phyloP scores from a whole-genome alignment of 2,888 invertebrate genomes.

The Gonocerus acuteangulatus region DNA sequence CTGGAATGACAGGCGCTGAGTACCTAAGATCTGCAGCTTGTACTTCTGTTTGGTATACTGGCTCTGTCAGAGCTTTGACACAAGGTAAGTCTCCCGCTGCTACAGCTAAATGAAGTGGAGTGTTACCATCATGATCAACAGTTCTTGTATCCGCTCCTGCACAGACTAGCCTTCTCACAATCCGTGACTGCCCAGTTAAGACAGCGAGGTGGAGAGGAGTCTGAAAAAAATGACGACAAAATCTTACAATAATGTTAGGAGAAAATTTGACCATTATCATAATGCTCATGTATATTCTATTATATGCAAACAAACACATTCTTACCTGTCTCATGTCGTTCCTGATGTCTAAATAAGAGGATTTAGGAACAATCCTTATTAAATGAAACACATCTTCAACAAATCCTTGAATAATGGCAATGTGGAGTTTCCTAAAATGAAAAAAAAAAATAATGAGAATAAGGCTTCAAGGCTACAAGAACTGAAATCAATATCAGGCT shows the following conservation, averaged over 20 bases:
- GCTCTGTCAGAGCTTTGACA: conserved; percentile 59
- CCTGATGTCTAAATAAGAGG: conserved; percentile 64
- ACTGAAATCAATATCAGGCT: too few species aligned
- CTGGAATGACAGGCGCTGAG: conserved; percentile 21
- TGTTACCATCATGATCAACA: conserved; percentile 72
- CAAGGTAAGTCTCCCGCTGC: conserved; percentile 60
- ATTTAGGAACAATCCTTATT: conserved; percentile 69
- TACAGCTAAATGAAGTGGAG: conserved; percentile 78
- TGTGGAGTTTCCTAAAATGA: conserved; percentile 68
- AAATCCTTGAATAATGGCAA: conserved; percentile 70
- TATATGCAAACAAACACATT: too few species aligned
- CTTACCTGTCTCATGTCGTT: conserved; percentile 64
- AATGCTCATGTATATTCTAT: too few species aligned
- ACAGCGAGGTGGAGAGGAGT: conserved; percentile 84
- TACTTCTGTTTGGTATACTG: conserved; percentile 42
- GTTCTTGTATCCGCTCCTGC: conserved; percentile 62
- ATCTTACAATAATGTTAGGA: neutral
- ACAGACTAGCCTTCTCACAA: conserved; percentile 67
- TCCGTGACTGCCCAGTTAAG: conserved; percentile 62
- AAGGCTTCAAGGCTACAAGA: too few species aligned
- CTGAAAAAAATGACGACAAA: conserved; percentile 40
- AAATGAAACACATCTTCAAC: conserved; percentile 64
- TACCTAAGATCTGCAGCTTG: conserved; percentile 53
- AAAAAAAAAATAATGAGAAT: conserved; percentile 34
- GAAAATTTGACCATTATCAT: neutral